phyloP scores from a whole-genome alignment of 2,113 vertebrate genomes.

The Sinosuthora webbiana region DNA sequence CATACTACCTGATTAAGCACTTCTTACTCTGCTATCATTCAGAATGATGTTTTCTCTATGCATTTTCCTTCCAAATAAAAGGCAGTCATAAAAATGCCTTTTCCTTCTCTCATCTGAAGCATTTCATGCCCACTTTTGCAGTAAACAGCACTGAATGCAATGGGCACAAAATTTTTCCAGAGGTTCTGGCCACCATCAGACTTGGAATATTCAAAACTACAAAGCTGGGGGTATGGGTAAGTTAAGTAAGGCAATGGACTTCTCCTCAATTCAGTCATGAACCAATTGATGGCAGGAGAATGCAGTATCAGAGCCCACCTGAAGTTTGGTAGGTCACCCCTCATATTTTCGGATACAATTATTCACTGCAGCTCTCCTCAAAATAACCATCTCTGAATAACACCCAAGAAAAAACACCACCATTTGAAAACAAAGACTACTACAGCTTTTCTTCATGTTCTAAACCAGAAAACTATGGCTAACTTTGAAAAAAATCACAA shows the following conservation, averaged over 20 bases:
- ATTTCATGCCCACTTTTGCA: not conserved
- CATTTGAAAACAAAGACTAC: not conserved
- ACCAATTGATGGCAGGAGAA: accelerated
- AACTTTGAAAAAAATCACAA: not conserved
- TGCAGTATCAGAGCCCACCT: not conserved
- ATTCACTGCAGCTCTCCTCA: not conserved
- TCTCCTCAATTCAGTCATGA: not conserved
- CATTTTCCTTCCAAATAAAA: not conserved
- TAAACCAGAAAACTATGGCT: not conserved
- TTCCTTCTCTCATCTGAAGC: not conserved
- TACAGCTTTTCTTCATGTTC: not conserved
- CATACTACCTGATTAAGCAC: not conserved
- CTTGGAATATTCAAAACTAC: accelerated
- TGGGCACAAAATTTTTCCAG: not conserved
- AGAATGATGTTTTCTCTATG: not conserved
- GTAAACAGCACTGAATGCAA: not conserved
- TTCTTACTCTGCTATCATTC: not conserved
- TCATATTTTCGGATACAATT: not conserved
- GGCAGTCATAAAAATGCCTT: not conserved
- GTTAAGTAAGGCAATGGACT: not conserved
- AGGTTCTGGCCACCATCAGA: not conserved
- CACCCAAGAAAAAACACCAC: not conserved
- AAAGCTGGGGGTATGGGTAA: not conserved
- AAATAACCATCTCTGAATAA: not conserved
- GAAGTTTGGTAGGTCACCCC: not conserved